These are phyloP conservation scores for Apoda limacodes DNA, from an alignment of 2,888 invertebrate genomes.

Conservation along the genomic window DNA sequence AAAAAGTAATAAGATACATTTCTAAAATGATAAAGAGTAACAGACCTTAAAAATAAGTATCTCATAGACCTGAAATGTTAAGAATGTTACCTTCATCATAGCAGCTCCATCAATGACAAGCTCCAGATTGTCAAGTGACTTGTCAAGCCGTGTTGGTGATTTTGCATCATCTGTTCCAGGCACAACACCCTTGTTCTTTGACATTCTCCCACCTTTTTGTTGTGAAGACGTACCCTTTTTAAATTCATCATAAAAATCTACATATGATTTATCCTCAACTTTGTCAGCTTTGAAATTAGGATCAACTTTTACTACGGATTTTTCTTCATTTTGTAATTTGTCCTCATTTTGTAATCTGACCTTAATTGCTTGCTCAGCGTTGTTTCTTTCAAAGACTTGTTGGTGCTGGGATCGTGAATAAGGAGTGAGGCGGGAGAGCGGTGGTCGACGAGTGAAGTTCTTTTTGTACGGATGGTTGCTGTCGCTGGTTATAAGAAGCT, in stretches of 20 bases:
- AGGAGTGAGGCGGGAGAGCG: slow-evolving; percentile 41
- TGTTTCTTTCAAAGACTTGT: slow-evolving; percentile 11
- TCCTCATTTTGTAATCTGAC: slow-evolving; percentile 3
- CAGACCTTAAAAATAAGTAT: not conserved
- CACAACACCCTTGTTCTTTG: too few species aligned
- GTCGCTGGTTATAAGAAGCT: slow-evolving; percentile 72
- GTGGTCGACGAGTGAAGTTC: slow-evolving; percentile 48
- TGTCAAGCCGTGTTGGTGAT: slow-evolving; percentile 34
- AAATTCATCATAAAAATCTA: too few species aligned
- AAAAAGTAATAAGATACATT: not conserved
- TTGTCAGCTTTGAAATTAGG: too few species aligned
- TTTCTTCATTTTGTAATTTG: not conserved
- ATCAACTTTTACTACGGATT: too few species aligned
- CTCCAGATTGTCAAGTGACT: slow-evolving; percentile 37
- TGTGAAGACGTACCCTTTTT: too few species aligned
- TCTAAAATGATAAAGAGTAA: slow-evolving; percentile 3
- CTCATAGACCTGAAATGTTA: too few species aligned
- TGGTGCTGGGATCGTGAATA: slow-evolving; percentile 30
- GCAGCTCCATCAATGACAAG: slow-evolving; percentile 47
- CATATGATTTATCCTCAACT: too few species aligned
- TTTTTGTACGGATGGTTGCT: slow-evolving; percentile 42
- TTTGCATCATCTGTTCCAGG: too few species aligned
- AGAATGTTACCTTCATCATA: slow-evolving; percentile 40
- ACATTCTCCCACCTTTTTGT: slow-evolving; percentile 7
- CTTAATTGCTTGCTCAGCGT: slow-evolving; percentile 10